phyloP scores from a whole-genome alignment of 2,888 invertebrate species.

The Lithophane semibrunnea region DNA sequence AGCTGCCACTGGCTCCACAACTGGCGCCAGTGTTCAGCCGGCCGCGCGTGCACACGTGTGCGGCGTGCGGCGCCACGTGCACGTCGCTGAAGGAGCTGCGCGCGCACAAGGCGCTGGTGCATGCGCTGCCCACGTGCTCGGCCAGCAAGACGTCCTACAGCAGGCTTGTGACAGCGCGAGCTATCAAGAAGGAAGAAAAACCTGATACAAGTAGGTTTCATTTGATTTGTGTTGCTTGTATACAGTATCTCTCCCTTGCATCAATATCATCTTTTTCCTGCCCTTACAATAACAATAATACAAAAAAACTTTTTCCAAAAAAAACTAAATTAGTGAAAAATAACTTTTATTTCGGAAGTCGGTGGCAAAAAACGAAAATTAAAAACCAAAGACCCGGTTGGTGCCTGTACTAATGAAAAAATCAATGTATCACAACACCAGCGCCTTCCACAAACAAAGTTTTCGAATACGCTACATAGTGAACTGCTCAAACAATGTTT shows the following conservation, averaged over 20 bases:
- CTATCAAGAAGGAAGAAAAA: slow-evolving; percentile 87
- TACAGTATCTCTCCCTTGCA: neutral
- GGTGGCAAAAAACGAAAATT: too few relatives aligned
- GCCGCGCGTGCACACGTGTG: slow-evolving; percentile 91
- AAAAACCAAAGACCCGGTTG: neutral
- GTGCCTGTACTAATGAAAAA: neutral
- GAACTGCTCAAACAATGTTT: neutral
- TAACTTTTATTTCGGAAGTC: too few relatives aligned
- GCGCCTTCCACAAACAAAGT: neutral
- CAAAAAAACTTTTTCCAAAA: neutral
- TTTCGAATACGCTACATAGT: neutral
- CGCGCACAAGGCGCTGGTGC: slow-evolving; percentile 90
- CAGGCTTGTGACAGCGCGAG: slow-evolving; percentile 79
- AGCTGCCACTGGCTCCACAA: slow-evolving; percentile 23
- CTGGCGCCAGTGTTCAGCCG: slow-evolving; percentile 80
- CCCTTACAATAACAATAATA: neutral
- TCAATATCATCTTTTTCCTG: neutral
- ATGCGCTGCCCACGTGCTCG: slow-evolving; percentile 80
- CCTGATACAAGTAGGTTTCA: slow-evolving; percentile 75
- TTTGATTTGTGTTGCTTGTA: neutral
- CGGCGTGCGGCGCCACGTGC: slow-evolving; percentile 87
- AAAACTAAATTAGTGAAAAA: too few relatives aligned
- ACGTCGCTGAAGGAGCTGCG: slow-evolving; percentile 92
- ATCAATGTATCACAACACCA: neutral
- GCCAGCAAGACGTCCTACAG: slow-evolving; percentile 76